Percentiles rank a stretch among this genome's conserved stretches.
phyloP scores from a whole-genome alignment of 2,888 invertebrate genomes.

The Nemapogon koenigi region DNA sequence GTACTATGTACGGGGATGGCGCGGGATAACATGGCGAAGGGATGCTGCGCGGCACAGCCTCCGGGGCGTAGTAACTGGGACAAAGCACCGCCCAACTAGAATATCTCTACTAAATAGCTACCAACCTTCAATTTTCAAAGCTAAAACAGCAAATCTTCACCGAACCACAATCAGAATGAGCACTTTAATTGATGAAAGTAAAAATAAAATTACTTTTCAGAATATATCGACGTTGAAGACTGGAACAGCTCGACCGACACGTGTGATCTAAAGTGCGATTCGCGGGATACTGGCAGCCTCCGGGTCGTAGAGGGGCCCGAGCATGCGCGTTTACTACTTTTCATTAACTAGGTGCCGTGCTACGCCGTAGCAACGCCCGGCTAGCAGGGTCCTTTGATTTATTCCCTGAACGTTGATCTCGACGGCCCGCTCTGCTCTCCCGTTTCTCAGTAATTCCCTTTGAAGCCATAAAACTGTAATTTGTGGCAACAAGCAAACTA shows the following conservation, averaged over 20 bases:
- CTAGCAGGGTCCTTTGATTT: conserved; percentile 27
- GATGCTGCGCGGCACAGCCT: conserved; percentile 57
- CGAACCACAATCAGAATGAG: conserved; percentile 27
- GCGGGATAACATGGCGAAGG: conserved; percentile 34
- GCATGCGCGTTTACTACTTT: conserved; percentile 50
- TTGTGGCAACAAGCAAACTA: too few relatives aligned
- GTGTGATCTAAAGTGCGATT: conserved; percentile 42
- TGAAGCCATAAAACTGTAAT: too few relatives aligned
- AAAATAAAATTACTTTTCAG: conserved; percentile 2
- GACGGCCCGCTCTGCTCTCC: background rate
- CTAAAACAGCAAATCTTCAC: conserved; percentile 21
- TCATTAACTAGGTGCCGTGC: conserved; percentile 3
- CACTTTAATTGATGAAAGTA: conserved; percentile 26
- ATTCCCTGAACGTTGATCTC: conserved; percentile 23
- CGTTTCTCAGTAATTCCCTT: too few relatives aligned
- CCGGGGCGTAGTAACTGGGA: conserved; percentile 48
- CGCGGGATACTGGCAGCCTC: conserved; percentile 57
- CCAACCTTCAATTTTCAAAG: conserved; percentile 17
- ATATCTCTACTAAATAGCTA: conserved; percentile 20
- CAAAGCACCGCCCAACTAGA: conserved; percentile 26
- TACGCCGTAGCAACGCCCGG: conserved; percentile 3
- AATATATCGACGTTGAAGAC: background rate
- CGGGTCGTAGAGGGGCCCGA: conserved; percentile 33
- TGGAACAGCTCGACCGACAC: conserved; percentile 22
- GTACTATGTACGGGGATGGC: background rate